Conservation (phyloP, 2,888 invertebrate genomes). For the Alitta virens region DNA sequence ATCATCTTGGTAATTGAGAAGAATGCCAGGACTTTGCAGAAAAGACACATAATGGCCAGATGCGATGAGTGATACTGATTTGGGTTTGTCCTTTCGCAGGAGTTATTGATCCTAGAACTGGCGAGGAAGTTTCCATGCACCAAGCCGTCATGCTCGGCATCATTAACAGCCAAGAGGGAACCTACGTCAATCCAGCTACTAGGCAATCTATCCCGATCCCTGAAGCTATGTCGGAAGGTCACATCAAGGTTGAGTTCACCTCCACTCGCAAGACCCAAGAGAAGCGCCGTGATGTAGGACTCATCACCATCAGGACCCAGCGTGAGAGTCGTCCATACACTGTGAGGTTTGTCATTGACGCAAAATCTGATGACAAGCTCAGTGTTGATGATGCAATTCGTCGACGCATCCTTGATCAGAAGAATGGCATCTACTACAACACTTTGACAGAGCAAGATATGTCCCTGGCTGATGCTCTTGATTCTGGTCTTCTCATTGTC, state of each 20-base stretch:
- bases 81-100: constrained; percentile 8
- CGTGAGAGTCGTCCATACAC: constrained; percentile 20
- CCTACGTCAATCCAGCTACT: constrained; percentile 25
- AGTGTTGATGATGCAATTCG: constrained; percentile 27
- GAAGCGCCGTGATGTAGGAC: constrained; percentile 48
- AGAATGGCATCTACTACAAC: constrained; percentile 24
- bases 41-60: too few relatives aligned
- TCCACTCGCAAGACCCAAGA: constrained; percentile 46
- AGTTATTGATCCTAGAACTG: constrained; percentile 25
- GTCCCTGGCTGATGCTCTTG: constrained; percentile 30
- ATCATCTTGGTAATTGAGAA: too few relatives aligned
- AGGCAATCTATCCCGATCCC: constrained; percentile 35
- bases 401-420: constrained; percentile 27
- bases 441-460: constrained; percentile 11
- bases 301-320: constrained; percentile 49
- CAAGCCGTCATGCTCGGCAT: constrained; percentile 26
- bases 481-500: constrained; percentile 28
- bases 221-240: constrained; percentile 50
- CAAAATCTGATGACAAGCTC: constrained; percentile 20
- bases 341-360: constrained; percentile 23
- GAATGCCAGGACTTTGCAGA: too few relatives aligned
- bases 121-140: constrained; percentile 26
- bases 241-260: constrained; percentile 43
- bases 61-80: too few relatives aligned
- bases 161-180: constrained; percentile 27